Base-by-base conservation (phyloP, 1,140 invertebrate species). In the Andrena cerasifolii region DNA sequence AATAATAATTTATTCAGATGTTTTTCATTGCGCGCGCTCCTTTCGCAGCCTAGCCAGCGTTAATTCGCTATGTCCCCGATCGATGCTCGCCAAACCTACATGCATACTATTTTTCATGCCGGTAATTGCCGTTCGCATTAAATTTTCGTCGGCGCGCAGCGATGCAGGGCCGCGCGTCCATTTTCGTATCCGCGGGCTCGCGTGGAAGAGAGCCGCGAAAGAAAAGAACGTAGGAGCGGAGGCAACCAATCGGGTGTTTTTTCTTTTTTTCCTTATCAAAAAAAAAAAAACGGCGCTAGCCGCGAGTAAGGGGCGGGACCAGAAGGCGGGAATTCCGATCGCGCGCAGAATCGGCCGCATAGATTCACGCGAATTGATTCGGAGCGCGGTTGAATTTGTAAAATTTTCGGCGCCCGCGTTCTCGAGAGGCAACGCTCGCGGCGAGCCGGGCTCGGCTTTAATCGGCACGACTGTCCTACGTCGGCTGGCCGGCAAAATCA, bases 1-100 rank as follows among this genome's bases (percentile, higher is more conserved):
- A 89, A 83, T 88, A 86, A 90, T 90, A 87, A 91, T 90, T 91
- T 91, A 90, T 91, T 90, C 89, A 90, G 84, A 86, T 90, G 89
- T 91, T 90, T 91, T 91, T 85, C 77, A 85, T 75, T 77, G 72
- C 84, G 66, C 75, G 74, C 80, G 62, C 70, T 73, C 59, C 47
- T 67, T 84, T 76, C 73, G 43, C 76, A 70, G 76, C 73, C 66
- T 47, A 73, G 51, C 54, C 65, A 59, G 78, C 75, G 63, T 79
- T 86, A 83, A 83, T 81, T 80, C 78, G 65, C 33, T 40, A 40
- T 54, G 58, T 68, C 28, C 28, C 45, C 62, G 65, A 68, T 77
- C 81, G 24, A 78, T 45, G 65, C 8, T 40, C 45, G 26, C 31
- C 51, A 51, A 82, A 49, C 40, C n/a, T n/a, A n/a, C n/a, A n/a